Conservation (phyloP, 2,113 vertebrate genomes). For the Progne subis region DNA sequence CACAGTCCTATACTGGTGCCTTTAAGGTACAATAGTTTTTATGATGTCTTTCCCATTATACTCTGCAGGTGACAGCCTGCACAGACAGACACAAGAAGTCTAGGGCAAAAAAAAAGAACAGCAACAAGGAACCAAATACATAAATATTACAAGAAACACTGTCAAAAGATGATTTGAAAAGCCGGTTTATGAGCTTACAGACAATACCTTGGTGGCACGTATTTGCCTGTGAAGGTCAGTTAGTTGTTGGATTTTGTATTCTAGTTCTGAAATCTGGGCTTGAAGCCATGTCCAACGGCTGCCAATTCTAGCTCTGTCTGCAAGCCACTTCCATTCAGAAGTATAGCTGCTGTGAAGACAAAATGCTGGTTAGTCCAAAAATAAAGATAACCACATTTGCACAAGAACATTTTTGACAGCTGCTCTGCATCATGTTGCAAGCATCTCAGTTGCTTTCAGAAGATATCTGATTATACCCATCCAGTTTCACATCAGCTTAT, state of each 20-base stretch:
- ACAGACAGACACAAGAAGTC: neutral
- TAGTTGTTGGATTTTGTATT: slow-evolving; percentile 87
- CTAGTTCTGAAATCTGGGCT: slow-evolving; percentile 87
- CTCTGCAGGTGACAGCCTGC: neutral
- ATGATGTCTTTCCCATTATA: neutral
- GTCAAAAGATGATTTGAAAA: slow-evolving; percentile 24
- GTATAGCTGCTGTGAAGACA: slow-evolving; percentile 78
- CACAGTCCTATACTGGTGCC: neutral
- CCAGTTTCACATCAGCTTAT: slow-evolving; percentile 37
- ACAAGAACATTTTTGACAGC: slow-evolving; percentile 64
- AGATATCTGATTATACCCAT: slow-evolving; percentile 39
- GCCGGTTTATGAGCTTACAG: neutral
- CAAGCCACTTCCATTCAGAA: slow-evolving; percentile 86
- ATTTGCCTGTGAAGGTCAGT: slow-evolving; percentile 85
- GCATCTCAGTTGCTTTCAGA: slow-evolving; percentile 56
- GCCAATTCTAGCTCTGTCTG: slow-evolving; percentile 87
- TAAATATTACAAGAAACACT: neutral
- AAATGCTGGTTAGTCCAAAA: slow-evolving; percentile 68
- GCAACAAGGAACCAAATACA: neutral
- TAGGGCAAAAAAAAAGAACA: neutral
- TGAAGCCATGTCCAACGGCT: slow-evolving; percentile 95
- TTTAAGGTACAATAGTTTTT: neutral
- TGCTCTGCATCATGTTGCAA: slow-evolving; percentile 51
- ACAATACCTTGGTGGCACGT: slow-evolving; percentile 86
- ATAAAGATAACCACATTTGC: slow-evolving; percentile 63